Evolutionary conservation across 2,888 invertebrate genomes (phyloP), one percentile per base, ranked within the genome.

Genomic region (Harmothoe impar): DNA sequence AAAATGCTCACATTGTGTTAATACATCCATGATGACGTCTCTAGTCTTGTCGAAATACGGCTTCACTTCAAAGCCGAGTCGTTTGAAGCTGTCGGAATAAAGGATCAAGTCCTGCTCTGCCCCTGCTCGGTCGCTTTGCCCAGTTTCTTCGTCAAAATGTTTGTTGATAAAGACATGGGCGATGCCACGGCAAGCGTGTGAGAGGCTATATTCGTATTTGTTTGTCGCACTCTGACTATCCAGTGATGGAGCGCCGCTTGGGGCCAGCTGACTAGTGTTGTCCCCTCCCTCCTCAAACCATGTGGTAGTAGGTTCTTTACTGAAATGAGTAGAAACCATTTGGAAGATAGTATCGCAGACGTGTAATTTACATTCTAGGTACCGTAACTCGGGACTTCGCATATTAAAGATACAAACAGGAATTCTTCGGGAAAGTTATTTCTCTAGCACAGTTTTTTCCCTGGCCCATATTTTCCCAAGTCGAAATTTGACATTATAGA

Each of bases 161-260:
- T 72, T 23, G 31, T 72, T 72, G 72, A 72, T 25, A 72, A 72
- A 72, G 72, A 72, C 25, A 29, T 72, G 72, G 5, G 72, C 72
- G 3, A 29, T 29, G 17, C 72, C 72, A 15, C 72, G 72, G 15
- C 25, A 3, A 0, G 25, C 29, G 29, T 72, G 72, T 29, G 25
- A n/a, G 31, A 72, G 25, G 72, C 25, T 17, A 72, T 72, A 72
- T 25, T 72, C 72, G 17, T 72, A 72, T 72, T 62, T 20, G n/a
- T 20, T 20, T 15, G 54, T 10, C 23, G 3, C 62, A 62, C 1
- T 1, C n/a, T n/a, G 23, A 3, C 3, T 20, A n/a, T 20, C 3
- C 3, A 15, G 1, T n/a, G 62, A 3, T 62, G n/a, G n/a, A n/a
- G 62, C n/a, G 3, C 62, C 62, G 15, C 62, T 62, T n/a, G 62